Evolutionary conservation across 2,888 invertebrate species (phyloP).

Genomic region (Venusia cambrica): DNA sequence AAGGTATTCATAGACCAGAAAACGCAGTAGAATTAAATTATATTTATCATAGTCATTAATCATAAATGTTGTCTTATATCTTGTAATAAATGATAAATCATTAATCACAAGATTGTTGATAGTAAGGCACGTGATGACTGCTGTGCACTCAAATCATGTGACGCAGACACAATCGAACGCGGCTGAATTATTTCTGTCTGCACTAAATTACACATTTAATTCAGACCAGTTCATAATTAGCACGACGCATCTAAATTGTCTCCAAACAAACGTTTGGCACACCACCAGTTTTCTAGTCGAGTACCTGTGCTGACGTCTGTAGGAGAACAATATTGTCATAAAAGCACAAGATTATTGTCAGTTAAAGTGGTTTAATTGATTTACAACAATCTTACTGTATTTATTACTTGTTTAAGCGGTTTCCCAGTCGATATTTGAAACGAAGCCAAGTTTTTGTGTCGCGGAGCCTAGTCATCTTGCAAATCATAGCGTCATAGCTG

Average conservation of each 20-base stretch:
- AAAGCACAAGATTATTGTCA: conserved; percentile 23
- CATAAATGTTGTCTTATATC: too few species aligned
- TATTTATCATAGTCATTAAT: too few species aligned
- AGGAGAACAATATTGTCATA: conserved; percentile 12
- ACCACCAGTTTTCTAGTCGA: conserved; percentile 40
- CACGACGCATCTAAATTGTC: conserved; percentile 47
- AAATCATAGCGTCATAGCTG: conserved; percentile 49
- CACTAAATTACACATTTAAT: conserved; percentile 24
- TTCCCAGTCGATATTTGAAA: conserved; percentile 52
- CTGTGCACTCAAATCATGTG: conserved; percentile 24
- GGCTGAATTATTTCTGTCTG: conserved; percentile 17
- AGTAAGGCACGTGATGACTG: conserved; percentile 11
- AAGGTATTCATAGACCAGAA: too few species aligned
- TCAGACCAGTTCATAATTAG: conserved; percentile 44
- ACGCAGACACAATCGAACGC: conserved; percentile 14
- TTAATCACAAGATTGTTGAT: too few species aligned
- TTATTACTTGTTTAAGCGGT: conserved; percentile 43
- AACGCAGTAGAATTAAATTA: too few species aligned
- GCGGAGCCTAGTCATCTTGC: conserved; percentile 43
- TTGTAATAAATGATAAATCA: too few species aligned
- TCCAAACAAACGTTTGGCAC: conserved; percentile 54
- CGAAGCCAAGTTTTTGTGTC: conserved; percentile 64
- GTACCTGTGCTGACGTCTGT: conserved; percentile 18
- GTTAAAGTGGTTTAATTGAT: conserved; percentile 33
- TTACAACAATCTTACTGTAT: conserved; percentile 36